These are phyloP conservation scores for Crematogaster levior DNA, from an alignment of 2,888 invertebrate species.

Conservation along the genomic window DNA sequence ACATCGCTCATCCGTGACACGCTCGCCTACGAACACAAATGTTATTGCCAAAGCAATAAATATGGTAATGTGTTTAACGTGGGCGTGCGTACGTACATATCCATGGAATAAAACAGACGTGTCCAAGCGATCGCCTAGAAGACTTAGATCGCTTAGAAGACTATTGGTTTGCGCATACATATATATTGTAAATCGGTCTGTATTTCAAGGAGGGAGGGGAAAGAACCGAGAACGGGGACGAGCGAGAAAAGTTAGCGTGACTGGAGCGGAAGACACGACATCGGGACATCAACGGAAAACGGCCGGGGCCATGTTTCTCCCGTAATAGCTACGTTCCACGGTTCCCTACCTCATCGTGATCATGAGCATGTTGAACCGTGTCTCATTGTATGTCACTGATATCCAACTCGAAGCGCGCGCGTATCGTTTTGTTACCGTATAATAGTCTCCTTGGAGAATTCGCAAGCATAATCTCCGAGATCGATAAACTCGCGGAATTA, in stretches of 20 bases:
- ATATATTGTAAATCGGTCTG: constrained; percentile 46
- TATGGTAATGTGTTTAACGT: constrained; percentile 73
- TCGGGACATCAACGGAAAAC: constrained; percentile 76
- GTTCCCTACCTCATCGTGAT: constrained; percentile 57
- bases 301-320: constrained; percentile 74
- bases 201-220: constrained; percentile 1
- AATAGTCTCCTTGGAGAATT: constrained; percentile 55
- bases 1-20: constrained; percentile 69
- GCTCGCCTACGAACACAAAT: constrained; percentile 61
- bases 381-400: constrained; percentile 44
- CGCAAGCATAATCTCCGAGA: constrained; percentile 19
- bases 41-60: constrained; percentile 73
- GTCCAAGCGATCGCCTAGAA: not conserved
- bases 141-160: not conserved
- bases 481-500: constrained; percentile 45
- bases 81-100: constrained; percentile 65
- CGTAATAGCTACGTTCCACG: constrained; percentile 72
- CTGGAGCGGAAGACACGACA: constrained; percentile 77
- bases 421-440: constrained; percentile 50
- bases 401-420: constrained; percentile 18
- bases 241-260: constrained; percentile 75
- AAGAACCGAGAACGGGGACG: constrained; percentile 7
- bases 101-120: constrained; percentile 26
- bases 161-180: constrained; percentile 14
- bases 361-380: constrained; percentile 61